Conservation (phyloP, 2,113 vertebrate species). For the Gambusia affinis region DNA sequence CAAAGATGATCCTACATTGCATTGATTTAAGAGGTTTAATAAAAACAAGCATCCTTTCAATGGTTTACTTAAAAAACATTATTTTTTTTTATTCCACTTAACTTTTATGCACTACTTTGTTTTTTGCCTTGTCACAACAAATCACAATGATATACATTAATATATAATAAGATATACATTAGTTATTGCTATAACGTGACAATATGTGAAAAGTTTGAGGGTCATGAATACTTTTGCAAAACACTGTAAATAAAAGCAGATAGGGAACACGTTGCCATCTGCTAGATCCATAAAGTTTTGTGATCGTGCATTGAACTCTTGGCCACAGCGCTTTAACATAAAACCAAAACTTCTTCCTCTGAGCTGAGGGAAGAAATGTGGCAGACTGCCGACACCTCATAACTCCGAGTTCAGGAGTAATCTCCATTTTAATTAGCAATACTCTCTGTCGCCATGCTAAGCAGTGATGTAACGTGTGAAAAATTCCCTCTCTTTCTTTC, state of each 20-base stretch:
- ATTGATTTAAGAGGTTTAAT: no score
- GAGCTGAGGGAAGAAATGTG: slow-evolving; percentile 40
- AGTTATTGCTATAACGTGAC: no score
- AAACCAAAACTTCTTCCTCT: slow-evolving; percentile 35
- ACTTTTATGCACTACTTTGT: no score
- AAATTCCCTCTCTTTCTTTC: slow-evolving; percentile 42
- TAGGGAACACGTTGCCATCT: slow-evolving; percentile 45
- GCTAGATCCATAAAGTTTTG: slow-evolving; percentile 39
- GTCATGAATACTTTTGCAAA: no score
- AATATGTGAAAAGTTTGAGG: no score
- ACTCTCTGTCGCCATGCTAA: slow-evolving; percentile 47
- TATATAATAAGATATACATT: no score
- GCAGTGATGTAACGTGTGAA: slow-evolving; percentile 72
- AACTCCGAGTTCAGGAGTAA: slow-evolving; percentile 63
- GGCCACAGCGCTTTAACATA: slow-evolving; percentile 33
- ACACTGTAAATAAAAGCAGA: slow-evolving; percentile 11
- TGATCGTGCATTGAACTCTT: slow-evolving; percentile 14
- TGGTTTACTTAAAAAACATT: no score
- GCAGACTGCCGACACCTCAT: slow-evolving; percentile 50
- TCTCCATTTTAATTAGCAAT: slow-evolving; percentile 70
- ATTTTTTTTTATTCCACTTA: no score
- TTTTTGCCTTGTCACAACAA: no score
- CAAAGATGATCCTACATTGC: no score
- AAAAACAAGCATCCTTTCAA: no score
- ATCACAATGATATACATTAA: no score